Base-by-base conservation (phyloP, 53 echinoderm and acorn worm genomes). In the Echinometra lucunter region DNA sequence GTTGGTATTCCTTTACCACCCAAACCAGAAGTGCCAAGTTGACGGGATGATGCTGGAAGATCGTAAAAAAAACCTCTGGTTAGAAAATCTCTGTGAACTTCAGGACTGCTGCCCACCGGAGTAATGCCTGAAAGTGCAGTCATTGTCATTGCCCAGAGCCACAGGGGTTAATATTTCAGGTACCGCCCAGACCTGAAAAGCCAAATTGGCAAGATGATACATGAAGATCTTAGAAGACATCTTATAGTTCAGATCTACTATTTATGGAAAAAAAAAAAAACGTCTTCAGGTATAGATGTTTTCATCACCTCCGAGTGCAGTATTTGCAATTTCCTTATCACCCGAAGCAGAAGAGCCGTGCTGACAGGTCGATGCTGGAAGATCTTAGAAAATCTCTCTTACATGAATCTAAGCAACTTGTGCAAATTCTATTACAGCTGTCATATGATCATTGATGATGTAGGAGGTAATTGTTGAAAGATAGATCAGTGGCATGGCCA, bases 21-120 rank as follows among this genome's bases (percentile, higher is more conserved):
- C 30, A 58, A 27, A 38, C 63, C 57, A 15, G 15, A 35, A 17
- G 89, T 40, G 37, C 35, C 57, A 60, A 58, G 89, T 60, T 58
- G 89, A 56, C 3, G 3, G 18, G 30, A 25, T 5, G 10, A n/a
- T 66, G 66, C 27, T n/a, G 18, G 66, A 66, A 27, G 66, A 66
- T 66, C 66, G 2, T 66, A n/a, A n/a, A n/a, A n/a, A n/a, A n/a
- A n/a, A n/a, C n/a, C n/a, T n/a, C n/a, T n/a, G n/a, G n/a, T 13
- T 7, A 57, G n/a, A 56, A 57, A 57, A 57, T 18, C 57, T 57
- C 57, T 57, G 57, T 13, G 57, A 57, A 13, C 57, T 57, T 57
- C 13, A 57, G 56, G 97, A 97, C 93, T 96, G 96, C 63, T 96
- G 96, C 44, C 91, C 88, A 0, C 89, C 74, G 32, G 94, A 89